Evolutionary conservation across 2,113 vertebrate genomes (phyloP), one percentile per base, ranked within the genome.

Genomic region (Sclerurus mexicanus): DNA sequence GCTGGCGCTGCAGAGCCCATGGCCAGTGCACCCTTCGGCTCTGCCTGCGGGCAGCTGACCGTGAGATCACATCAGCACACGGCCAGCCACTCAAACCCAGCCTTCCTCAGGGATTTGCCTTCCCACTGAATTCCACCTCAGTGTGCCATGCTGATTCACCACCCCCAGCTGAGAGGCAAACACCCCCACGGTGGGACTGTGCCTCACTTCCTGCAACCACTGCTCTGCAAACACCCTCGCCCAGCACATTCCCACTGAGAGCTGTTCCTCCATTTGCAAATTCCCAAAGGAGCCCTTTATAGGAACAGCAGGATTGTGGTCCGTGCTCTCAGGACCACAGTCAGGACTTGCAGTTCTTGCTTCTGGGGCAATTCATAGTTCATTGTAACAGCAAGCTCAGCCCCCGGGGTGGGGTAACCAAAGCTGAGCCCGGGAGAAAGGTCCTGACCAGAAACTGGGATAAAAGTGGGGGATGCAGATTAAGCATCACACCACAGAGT

Each of bases 211-310:
- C 35, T 28, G 39, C 68, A 58, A 1, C 4, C n/a, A 3, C 6
- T 10, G 27, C 14, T 72, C 56, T 5, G n/a, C 46, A 27, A 35
- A 31, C 18, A 12, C 20, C 35, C 49, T 60, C 55, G 44, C 24
- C 56, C 31, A 13, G 59, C 31, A 39, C 17, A 3, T 46, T 40
- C 25, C 79, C 56, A 11, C 11, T 3, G 15, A 42, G 24, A 60
- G 52, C 9, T 50, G 44, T 0, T 5, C 24, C 53, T 76, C 27
- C 4, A 2, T 25, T 1, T 31, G 21, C 5, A 9, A 6, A 14
- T 15, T 37, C 27, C 52, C 77, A 39, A 3, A 2, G 59, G 47
- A 62, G 17, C 6, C 1, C 16, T 15, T 6, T 0, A 11, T 1
- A 7, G 31, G 19, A 49, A 2, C 2, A 5, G 77, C 42, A 17